A percentile compares a stretch with the other conserved stretches of the same genome.
These are phyloP conservation scores for Globia sparganii DNA, from an alignment of 2,888 invertebrate species.

Conservation along the genomic window DNA sequence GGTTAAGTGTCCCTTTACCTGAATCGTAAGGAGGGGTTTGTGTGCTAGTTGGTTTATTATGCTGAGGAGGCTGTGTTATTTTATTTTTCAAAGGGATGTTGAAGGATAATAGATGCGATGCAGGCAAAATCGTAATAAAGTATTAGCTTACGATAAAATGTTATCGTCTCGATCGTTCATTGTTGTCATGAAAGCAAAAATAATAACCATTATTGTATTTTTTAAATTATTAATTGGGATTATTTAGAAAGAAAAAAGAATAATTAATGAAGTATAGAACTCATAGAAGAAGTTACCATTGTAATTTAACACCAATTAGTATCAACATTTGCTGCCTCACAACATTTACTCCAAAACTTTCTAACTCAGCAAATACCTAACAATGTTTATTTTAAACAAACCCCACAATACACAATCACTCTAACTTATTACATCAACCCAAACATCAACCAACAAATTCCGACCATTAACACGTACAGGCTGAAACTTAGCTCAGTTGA, in stretches of 20 bases:
- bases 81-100: constrained; percentile 17
- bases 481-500: constrained; percentile 45
- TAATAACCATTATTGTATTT: neutral
- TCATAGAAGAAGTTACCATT: neutral
- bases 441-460: constrained; percentile 31
- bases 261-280: neutral
- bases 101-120: constrained; percentile 30
- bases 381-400: neutral
- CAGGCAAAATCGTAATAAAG: constrained; percentile 14
- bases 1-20: constrained; percentile 58
- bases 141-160: constrained; percentile 1
- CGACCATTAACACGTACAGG: constrained; percentile 47
- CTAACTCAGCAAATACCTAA: neutral
- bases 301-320: neutral
- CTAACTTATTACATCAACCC: constrained; percentile 32
- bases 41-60: constrained; percentile 55
- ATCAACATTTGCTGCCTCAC: neutral
- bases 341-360: neutral
- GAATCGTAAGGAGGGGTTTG: constrained; percentile 27
- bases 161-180: neutral
- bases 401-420: constrained; percentile 5
- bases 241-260: neutral
- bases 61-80: constrained; percentile 32
- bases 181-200: neutral
- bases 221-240: neutral